These are phyloP conservation scores for Pseudorhombus dupliciocellatus DNA, from an alignment of 2,113 vertebrate genomes.

Conservation along the genomic window DNA sequence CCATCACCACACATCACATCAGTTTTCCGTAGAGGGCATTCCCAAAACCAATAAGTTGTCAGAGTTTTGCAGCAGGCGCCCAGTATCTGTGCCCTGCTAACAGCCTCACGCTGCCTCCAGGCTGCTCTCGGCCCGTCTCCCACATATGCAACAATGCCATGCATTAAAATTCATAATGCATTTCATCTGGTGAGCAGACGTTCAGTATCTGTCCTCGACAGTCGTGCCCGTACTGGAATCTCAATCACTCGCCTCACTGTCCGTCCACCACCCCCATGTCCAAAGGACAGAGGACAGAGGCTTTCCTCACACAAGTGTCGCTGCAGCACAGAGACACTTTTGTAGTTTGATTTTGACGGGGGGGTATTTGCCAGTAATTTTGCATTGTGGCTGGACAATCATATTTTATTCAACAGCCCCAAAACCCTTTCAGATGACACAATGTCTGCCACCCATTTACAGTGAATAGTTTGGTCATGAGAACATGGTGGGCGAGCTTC, in stretches of 20 bases:
- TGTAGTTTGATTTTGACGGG: conserved; percentile 61
- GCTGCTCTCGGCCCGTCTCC: conserved; percentile 64
- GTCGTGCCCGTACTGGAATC: conserved; percentile 77
- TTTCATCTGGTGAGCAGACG: conserved; percentile 71
- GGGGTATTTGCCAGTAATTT: conserved; percentile 52
- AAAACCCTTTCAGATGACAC: conserved; percentile 57
- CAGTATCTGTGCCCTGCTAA: conserved; percentile 33
- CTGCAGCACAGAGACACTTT: conserved; percentile 75
- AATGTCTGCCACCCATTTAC: conserved; percentile 51
- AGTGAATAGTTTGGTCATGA: conserved; percentile 68
- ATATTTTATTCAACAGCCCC: conserved; percentile 82
- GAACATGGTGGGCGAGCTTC: conserved; percentile 53
- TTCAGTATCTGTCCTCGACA: conserved; percentile 67
- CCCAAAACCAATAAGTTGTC: conserved; percentile 18
- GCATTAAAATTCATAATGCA: conserved; percentile 78
- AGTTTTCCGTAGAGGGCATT: conserved; percentile 11
- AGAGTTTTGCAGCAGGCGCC: conserved; percentile 6
- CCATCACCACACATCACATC: conserved; percentile 4
- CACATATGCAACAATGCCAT: conserved; percentile 73
- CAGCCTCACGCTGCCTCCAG: conserved; percentile 57
- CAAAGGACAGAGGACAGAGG: conserved; percentile 76
- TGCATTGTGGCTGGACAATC: conserved; percentile 62
- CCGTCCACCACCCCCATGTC: conserved; percentile 56
- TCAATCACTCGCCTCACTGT: conserved; percentile 58
- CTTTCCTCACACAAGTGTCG: conserved; percentile 61